A percentile compares a stretch with the other conserved stretches of the same genome.
Evolutionary conservation across 2,888 invertebrate species (phyloP).

Genomic region (Lasioglossum lativentre): DNA sequence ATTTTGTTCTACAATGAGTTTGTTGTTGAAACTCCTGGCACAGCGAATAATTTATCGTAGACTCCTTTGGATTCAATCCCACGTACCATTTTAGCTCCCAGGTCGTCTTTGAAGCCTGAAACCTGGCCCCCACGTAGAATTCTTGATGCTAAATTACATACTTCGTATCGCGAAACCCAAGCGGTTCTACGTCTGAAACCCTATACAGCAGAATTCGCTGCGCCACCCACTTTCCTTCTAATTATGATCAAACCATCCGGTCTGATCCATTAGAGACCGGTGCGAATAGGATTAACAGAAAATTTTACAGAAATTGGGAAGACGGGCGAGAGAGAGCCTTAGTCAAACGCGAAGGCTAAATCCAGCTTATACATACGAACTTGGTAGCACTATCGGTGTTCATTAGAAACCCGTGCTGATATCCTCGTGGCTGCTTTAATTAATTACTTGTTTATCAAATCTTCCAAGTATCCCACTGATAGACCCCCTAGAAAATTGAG

Average conservation of each 20-base stretch:
- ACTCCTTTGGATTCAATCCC: conserved; percentile 10
- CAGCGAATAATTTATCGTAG: background rate
- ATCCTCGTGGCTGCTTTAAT: too few relatives aligned
- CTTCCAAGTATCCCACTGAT: background rate
- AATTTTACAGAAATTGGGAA: background rate
- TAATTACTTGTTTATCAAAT: too few relatives aligned
- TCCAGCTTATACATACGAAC: background rate
- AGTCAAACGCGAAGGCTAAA: background rate
- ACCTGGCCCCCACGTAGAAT: too few relatives aligned
- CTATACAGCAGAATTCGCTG: background rate
- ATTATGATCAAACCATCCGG: background rate
- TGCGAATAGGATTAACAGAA: too few relatives aligned
- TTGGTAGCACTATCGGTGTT: background rate
- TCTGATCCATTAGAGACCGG: background rate
- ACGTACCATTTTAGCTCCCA: background rate
- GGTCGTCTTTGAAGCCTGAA: background rate
- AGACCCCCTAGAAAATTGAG: background rate
- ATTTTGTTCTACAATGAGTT: background rate
- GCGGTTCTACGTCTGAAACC: background rate
- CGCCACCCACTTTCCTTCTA: background rate
- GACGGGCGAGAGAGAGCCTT: background rate
- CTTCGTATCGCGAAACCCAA: background rate
- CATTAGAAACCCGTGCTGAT: background rate
- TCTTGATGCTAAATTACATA: background rate
- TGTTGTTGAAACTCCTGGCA: conserved; percentile 3